These are phyloP conservation scores for Diorhabda elongata DNA, from an alignment of 1,140 invertebrate species.

Conservation along the genomic window DNA sequence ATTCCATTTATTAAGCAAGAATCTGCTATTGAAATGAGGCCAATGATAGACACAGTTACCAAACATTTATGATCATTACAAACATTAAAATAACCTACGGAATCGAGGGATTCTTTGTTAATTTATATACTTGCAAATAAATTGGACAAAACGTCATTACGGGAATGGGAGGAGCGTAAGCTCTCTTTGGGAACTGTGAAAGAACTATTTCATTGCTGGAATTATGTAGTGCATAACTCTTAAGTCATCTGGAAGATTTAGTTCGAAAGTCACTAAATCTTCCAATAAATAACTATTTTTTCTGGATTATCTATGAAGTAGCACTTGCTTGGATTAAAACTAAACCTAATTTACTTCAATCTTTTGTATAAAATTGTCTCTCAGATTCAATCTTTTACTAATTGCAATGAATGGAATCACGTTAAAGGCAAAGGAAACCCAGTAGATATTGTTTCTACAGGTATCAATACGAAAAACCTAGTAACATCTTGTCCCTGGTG, in stretches of 20 bases:
- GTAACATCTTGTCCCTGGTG: conserved; percentile 19
- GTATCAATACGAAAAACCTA: conserved; percentile 20
- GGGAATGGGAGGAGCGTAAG: too few relatives aligned
- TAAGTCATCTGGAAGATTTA: too few relatives aligned
- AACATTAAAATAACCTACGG: neutral
- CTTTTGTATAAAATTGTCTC: conserved; percentile 44
- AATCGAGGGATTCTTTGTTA: too few relatives aligned
- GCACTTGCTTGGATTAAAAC: neutral
- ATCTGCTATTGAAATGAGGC: conserved; percentile 6
- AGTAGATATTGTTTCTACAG: conserved; percentile 38
- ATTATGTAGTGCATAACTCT: too few relatives aligned
- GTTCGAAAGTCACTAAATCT: too few relatives aligned
- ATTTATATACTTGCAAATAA: too few relatives aligned
- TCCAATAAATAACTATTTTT: neutral
- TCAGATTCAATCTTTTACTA: conserved; percentile 35
- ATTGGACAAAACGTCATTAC: too few relatives aligned
- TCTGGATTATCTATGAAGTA: neutral
- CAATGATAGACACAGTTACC: conserved; percentile 4
- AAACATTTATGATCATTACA: conserved; percentile 16
- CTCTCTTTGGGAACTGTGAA: too few relatives aligned
- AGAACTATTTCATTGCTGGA: too few relatives aligned
- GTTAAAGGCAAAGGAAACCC: conserved; percentile 40
- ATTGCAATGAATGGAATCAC: conserved; percentile 43
- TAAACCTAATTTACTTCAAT: conserved; percentile 26
- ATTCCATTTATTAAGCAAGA: conserved; percentile 7